phyloP scores from a whole-genome alignment of 1,140 invertebrate species.

The Triops cancriformis region DNA sequence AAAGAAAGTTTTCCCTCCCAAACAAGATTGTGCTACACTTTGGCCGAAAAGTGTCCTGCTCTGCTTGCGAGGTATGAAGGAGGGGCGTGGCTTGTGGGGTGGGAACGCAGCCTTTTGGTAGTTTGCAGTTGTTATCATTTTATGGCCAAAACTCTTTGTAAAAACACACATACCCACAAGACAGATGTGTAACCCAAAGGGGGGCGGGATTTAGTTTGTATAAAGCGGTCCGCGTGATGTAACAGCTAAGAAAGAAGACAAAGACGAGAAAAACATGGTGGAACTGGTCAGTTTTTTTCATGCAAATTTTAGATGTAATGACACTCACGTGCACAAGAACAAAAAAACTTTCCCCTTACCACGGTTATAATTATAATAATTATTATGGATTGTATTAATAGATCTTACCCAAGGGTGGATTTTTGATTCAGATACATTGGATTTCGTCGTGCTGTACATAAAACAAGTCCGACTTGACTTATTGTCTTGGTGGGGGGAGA shows the following conservation, averaged over 20 bases:
- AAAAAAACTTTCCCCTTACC: too few species aligned
- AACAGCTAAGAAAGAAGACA: not conserved
- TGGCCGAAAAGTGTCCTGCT: not conserved
- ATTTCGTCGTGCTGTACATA: not conserved
- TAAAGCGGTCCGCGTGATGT: not conserved
- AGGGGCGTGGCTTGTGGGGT: not conserved
- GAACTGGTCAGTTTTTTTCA: too few species aligned
- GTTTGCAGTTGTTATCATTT: not conserved
- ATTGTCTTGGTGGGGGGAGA: too few species aligned
- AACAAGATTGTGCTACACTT: too few species aligned
- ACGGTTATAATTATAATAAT: not conserved
- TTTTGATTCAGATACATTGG: conserved; percentile 1
- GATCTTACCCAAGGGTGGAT: not conserved
- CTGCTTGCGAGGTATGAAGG: not conserved
- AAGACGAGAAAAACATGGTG: too few species aligned
- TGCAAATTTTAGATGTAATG: too few species aligned
- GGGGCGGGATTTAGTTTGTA: not conserved
- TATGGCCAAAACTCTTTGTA: not conserved
- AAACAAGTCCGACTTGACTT: not conserved
- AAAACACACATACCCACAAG: not conserved
- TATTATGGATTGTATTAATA: not conserved
- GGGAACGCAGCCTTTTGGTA: not conserved
- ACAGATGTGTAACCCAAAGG: not conserved
- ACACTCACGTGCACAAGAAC: too few species aligned
- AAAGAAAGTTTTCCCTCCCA: not conserved